These are phyloP conservation scores for Chaitophorus viminalis DNA, from an alignment of 2,888 invertebrate genomes.

Conservation along the genomic window DNA sequence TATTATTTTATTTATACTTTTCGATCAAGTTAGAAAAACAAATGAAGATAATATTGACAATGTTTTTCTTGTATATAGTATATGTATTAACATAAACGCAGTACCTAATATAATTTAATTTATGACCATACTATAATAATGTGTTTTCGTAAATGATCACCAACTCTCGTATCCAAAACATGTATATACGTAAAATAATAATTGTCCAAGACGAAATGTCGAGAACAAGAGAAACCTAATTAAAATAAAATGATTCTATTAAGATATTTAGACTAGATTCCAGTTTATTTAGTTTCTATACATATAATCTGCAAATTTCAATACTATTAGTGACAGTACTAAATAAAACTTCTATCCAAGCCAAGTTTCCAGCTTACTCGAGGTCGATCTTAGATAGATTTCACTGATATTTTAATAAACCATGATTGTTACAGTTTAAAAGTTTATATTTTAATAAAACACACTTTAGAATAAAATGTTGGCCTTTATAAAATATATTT, in stretches of 20 bases:
- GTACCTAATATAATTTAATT: background rate
- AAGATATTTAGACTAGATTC: too few relatives aligned
- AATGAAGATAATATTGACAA: background rate
- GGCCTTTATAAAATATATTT: background rate
- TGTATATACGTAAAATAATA: too few relatives aligned
- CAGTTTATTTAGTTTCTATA: too few relatives aligned
- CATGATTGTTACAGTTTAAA: background rate
- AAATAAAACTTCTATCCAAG: too few relatives aligned
- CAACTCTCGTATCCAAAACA: too few relatives aligned
- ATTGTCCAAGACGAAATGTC: too few relatives aligned
- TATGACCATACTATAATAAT: background rate
- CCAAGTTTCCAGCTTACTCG: too few relatives aligned
- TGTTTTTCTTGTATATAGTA: background rate
- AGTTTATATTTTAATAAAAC: background rate
- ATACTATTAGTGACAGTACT: too few relatives aligned
- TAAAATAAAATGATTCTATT: too few relatives aligned
- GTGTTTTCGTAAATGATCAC: background rate
- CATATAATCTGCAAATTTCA: too few relatives aligned
- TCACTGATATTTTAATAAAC: background rate
- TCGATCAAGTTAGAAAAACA: slow-evolving; percentile 5
- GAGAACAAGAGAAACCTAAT: too few relatives aligned
- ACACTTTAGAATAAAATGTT: background rate
- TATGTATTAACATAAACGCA: slow-evolving; percentile 11
- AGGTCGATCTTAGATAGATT: background rate
- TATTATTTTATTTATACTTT: slow-evolving; percentile 24